Conservation (phyloP, 2,113 vertebrate genomes). For the Hippoglossus stenolepis region DNA sequence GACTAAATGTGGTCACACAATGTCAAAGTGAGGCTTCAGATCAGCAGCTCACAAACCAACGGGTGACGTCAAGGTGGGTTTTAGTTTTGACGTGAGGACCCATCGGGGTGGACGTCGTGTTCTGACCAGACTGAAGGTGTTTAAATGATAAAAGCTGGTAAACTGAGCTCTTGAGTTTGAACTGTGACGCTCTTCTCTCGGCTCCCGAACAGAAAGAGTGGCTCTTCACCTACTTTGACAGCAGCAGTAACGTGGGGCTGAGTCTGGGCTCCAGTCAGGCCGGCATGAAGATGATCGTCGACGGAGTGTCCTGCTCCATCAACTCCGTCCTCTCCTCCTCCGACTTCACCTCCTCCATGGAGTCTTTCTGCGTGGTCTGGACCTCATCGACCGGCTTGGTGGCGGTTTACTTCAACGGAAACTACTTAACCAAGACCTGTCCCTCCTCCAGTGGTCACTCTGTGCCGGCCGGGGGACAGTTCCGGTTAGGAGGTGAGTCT, state of each 20-base stretch:
- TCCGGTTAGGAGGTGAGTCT: constrained; percentile 81
- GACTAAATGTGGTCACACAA: too few species aligned
- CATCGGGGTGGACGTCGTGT: too few species aligned
- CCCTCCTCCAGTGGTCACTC: constrained; percentile 56
- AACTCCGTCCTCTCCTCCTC: constrained; percentile 65
- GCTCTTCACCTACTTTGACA: constrained; percentile 85
- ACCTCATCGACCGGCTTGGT: constrained; percentile 74
- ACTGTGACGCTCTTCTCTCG: too few species aligned
- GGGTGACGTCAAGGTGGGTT: too few species aligned
- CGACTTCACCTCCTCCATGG: constrained; percentile 86
- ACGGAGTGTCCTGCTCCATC: constrained; percentile 79
- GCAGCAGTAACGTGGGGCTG: constrained; percentile 56
- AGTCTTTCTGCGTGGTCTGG: constrained; percentile 87
- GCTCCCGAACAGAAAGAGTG: constrained; percentile 74
- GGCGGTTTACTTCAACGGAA: constrained; percentile 76
- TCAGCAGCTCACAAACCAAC: too few species aligned
- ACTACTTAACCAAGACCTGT: constrained; percentile 77
- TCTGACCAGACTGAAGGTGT: too few species aligned
- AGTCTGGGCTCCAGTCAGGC: constrained; percentile 78
- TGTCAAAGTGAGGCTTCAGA: too few species aligned
- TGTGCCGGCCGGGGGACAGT: constrained; percentile 80
- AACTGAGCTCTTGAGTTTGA: too few species aligned
- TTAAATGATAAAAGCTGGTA: too few species aligned
- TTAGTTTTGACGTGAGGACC: too few species aligned
- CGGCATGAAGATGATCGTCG: constrained; percentile 77